phyloP scores from a whole-genome alignment of 2,888 invertebrate genomes.

The Siphlonurus alternatus region DNA sequence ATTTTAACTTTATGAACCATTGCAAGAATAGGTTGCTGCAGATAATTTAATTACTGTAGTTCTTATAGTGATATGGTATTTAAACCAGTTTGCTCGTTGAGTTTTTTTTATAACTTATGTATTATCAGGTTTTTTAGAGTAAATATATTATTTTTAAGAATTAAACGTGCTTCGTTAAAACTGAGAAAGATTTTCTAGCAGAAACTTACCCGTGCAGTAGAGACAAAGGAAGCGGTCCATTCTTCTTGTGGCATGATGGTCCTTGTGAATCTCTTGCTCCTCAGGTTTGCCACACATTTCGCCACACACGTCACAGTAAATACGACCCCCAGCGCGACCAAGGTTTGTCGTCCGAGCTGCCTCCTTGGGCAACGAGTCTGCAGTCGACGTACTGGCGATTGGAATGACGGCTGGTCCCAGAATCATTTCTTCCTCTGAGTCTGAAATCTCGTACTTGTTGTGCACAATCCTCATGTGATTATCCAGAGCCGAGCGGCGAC shows the following conservation, averaged over 20 bases:
- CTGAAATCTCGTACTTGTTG: not conserved
- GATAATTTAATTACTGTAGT: too few relatives aligned
- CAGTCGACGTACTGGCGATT: not conserved
- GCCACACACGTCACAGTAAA: constrained; percentile 1
- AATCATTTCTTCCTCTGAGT: not conserved
- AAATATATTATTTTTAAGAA: too few relatives aligned
- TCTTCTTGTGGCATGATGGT: not conserved
- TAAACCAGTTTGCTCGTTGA: too few relatives aligned
- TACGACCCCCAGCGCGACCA: too few relatives aligned
- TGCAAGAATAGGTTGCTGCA: too few relatives aligned
- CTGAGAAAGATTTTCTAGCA: too few relatives aligned
- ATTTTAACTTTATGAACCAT: too few relatives aligned
- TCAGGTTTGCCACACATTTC: not conserved
- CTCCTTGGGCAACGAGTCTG: not conserved
- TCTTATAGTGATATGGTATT: too few relatives aligned
- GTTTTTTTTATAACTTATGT: too few relatives aligned
- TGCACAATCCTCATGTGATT: constrained; percentile 1
- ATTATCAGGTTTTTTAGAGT: too few relatives aligned
- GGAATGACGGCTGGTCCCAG: not conserved
- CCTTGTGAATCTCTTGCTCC: not conserved
- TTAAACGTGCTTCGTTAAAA: too few relatives aligned
- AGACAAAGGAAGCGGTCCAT: not conserved
- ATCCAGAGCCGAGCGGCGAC: not conserved
- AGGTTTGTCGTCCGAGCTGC: not conserved
- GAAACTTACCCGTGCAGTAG: not conserved